phyloP scores from a whole-genome alignment of 2,888 invertebrate genomes.

The Epinotia bilunana region DNA sequence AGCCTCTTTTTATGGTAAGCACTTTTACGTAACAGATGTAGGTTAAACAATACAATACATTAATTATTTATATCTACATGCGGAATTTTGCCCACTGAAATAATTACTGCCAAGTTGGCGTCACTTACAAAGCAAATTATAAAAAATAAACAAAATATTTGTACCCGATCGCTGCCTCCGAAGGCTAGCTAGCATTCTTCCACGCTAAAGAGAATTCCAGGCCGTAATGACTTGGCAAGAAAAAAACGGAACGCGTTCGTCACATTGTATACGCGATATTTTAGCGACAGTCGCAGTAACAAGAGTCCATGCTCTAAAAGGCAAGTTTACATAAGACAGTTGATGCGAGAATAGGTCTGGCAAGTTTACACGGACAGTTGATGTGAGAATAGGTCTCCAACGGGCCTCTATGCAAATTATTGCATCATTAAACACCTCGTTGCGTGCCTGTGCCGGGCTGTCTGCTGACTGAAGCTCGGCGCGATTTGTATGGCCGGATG shows the following conservation, averaged over 20 bases:
- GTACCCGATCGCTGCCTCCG: conserved; percentile 16
- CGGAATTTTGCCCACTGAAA: conserved; percentile 3
- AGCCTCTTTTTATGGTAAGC: conserved; percentile 68
- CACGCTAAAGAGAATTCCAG: conserved; percentile 44
- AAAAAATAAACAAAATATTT: conserved; percentile 25
- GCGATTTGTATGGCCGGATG: conserved; percentile 73
- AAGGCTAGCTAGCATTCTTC: conserved; percentile 34
- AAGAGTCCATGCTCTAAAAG: conserved; percentile 70
- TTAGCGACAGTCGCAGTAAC: conserved; percentile 59
- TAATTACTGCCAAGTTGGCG: conserved; percentile 14
- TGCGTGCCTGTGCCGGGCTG: conserved; percentile 59
- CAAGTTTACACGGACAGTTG: conserved; percentile 60
- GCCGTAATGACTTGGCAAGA: conserved; percentile 33
- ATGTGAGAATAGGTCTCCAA: conserved; percentile 79
- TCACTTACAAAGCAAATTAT: conserved; percentile 27
- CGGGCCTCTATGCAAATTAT: conserved; percentile 80
- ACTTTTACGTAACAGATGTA: neutral
- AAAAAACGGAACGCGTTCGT: conserved; percentile 47
- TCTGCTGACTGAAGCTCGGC: conserved; percentile 55
- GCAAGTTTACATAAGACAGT: conserved; percentile 51
- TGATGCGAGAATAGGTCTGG: conserved; percentile 45
- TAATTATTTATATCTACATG: neutral
- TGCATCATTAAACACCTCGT: conserved; percentile 82
- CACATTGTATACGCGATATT: conserved; percentile 53
- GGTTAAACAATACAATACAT: neutral